phyloP scores from a whole-genome alignment of 2,888 invertebrate genomes.

The Apamea anceps region DNA sequence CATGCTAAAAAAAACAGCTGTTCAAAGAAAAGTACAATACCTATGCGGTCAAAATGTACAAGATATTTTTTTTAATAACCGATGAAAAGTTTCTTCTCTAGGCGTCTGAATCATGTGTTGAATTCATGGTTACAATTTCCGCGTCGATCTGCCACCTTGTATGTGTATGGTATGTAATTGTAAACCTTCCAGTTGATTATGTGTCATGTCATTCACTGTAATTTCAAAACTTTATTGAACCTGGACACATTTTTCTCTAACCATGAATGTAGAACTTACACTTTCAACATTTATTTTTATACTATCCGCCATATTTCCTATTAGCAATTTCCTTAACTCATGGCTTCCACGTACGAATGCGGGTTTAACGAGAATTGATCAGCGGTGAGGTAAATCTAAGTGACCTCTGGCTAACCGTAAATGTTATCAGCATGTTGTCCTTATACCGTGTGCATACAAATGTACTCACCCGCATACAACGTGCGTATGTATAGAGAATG shows the following conservation, averaged over 20 bases:
- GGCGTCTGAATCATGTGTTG: too few relatives aligned
- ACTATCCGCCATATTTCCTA: conserved; percentile 13
- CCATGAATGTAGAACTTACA: neutral
- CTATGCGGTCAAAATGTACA: too few relatives aligned
- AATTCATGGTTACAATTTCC: too few relatives aligned
- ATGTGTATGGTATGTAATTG: too few relatives aligned
- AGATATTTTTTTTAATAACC: too few relatives aligned
- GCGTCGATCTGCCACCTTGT: too few relatives aligned
- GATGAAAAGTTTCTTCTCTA: too few relatives aligned
- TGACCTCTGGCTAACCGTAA: conserved; percentile 67
- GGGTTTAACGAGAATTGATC: conserved; percentile 65
- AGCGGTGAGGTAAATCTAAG: conserved; percentile 61
- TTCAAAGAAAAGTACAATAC: too few relatives aligned
- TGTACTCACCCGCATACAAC: conserved; percentile 61
- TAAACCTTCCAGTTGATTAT: too few relatives aligned
- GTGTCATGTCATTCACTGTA: neutral
- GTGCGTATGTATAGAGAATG: conserved; percentile 36
- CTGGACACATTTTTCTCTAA: neutral
- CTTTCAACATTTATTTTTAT: conserved; percentile 3
- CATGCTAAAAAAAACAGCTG: too few relatives aligned
- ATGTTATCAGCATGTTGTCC: conserved; percentile 66
- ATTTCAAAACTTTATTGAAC: neutral
- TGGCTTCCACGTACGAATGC: conserved; percentile 53
- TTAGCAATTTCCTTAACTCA: conserved; percentile 42
- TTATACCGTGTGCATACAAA: conserved; percentile 69